Evolutionary conservation across 2,113 vertebrate species (phyloP).

Genomic region (Chaenocephalus aceratus): DNA sequence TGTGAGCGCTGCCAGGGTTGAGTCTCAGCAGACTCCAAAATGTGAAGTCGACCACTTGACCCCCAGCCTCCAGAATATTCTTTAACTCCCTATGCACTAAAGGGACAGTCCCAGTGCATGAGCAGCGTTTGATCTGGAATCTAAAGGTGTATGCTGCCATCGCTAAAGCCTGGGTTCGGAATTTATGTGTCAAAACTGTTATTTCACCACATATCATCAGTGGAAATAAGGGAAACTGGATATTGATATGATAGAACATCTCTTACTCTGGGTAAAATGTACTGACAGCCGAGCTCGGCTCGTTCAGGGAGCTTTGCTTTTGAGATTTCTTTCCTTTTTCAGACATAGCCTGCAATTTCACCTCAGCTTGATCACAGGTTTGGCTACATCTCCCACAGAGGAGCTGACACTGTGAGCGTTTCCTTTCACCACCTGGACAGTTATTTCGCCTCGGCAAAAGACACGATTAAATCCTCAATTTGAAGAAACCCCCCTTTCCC

Average conservation of each 20-base stretch:
- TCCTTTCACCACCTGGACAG: not conserved
- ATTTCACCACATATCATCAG: not conserved
- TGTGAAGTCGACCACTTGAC: constrained; percentile 48
- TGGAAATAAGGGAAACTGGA: not conserved
- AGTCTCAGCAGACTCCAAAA: constrained; percentile 51
- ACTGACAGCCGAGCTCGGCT: not conserved
- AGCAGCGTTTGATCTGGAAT: not conserved
- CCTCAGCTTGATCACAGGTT: constrained; percentile 36
- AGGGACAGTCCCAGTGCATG: not conserved
- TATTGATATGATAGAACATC: not conserved
- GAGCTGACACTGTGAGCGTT: constrained; percentile 33
- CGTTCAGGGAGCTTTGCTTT: not conserved
- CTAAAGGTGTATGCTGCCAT: not conserved
- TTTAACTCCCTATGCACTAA: constrained; percentile 20
- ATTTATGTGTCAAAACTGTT: not conserved
- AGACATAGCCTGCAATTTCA: constrained; percentile 12
- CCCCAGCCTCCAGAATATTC: constrained; percentile 41
- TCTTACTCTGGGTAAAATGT: not conserved
- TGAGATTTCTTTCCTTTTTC: not conserved
- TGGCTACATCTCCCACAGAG: constrained; percentile 29
- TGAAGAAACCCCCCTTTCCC: not conserved
- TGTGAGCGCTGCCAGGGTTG: constrained; percentile 31
- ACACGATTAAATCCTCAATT: constrained; percentile 43
- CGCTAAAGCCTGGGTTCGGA: not conserved
- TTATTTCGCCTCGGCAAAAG: constrained; percentile 12